Evolutionary conservation across 1,140 invertebrate species (phyloP).

Genomic region (Oscheius sp.): DNA sequence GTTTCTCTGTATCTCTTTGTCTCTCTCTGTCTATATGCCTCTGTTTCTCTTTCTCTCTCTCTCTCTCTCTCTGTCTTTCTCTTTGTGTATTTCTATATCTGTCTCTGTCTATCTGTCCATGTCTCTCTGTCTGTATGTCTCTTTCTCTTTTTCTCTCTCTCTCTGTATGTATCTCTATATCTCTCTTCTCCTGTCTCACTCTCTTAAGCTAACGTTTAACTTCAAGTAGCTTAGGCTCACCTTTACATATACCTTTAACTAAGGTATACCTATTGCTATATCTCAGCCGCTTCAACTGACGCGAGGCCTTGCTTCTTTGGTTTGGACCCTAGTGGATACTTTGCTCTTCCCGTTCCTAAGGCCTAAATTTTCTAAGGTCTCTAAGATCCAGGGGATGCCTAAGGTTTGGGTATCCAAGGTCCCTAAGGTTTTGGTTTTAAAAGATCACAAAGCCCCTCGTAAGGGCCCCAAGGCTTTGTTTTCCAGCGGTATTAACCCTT

Average conservation of each 20-base stretch:
- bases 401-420: not conserved
- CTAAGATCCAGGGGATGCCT: too few relatives aligned
- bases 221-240: too few relatives aligned
- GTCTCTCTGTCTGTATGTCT: not conserved
- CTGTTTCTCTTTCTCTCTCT: not conserved
- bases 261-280: not conserved
- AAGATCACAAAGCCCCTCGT: not conserved
- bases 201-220: too few relatives aligned
- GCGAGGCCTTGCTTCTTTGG: too few relatives aligned
- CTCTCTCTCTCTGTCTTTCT: not conserved
- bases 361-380: too few relatives aligned
- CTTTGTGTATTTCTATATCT: not conserved
- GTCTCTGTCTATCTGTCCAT: not conserved
- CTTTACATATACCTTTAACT: not conserved
- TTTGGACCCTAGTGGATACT: too few relatives aligned
- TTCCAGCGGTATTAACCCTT: too few relatives aligned
- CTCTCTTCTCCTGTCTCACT: too few relatives aligned
- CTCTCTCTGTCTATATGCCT: conserved; percentile 39
- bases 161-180: too few relatives aligned
- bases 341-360: too few relatives aligned
- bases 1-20: too few relatives aligned
- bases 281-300: not conserved
- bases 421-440: not conserved
- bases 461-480: too few relatives aligned
- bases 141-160: not conserved